Evolutionary conservation across 1,140 invertebrate species (phyloP), one percentile per base, ranked within the genome.

Genomic region (Ceratina australensis): DNA sequence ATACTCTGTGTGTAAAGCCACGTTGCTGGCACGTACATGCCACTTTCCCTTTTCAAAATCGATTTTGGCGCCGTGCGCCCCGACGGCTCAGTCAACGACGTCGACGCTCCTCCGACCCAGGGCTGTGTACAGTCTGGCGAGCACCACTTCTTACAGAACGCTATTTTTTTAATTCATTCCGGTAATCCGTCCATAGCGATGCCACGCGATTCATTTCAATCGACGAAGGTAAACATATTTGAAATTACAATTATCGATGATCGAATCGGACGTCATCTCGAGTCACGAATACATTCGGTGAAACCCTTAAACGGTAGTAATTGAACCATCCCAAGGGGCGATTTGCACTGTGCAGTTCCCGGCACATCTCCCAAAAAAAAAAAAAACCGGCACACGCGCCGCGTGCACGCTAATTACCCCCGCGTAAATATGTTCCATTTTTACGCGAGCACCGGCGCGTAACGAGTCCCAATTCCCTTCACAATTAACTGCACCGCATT

Each of bases 31-130:
- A 59, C 78, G 59, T 68, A 66, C 77, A 63, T 76, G 79, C 65
- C 81, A 89, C 89, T 90, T 90, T 90, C 90, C 86, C 90, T 91
- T 91, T 90, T 88, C 78, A 87, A 86, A 89, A 90, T 91, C 90
- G 90, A 91, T 89, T 89, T 88, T 87, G 79, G 84, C 86, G 84
- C 85, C 86, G 86, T 79, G 68, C 52, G 50, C 68, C 69, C 69
- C 64, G 64, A 47, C 80, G 82, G 75, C 71, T 72, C 65, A 80
- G 82, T 76, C 86, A 78, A 82, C 82, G 80, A 81, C 83, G 84
- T 80, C 74, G 79, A 59, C 75, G 80, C 66, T 82, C 60, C 73
- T 79, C 54, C 64, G 47, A 22, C 33, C 54, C 78, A 86, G 85
- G 86, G 77, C 79, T 57, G 82, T 86, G 65, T 28, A 0, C 50